Base-by-base conservation (phyloP, 2,888 invertebrate genomes). In the Melanotus villosus region DNA sequence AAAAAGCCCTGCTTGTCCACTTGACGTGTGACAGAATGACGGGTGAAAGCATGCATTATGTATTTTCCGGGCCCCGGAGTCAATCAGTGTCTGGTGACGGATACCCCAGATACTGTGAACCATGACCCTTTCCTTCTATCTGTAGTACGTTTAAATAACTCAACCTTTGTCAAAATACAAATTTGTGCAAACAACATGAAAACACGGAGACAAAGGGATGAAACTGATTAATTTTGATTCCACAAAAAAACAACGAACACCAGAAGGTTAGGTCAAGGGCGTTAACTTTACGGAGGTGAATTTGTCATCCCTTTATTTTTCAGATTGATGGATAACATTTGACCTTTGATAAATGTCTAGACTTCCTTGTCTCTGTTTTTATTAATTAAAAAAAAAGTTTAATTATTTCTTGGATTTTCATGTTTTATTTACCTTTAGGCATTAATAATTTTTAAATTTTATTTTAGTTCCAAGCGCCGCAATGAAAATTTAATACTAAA, bases 11-110 rank as follows among this genome's bases (percentile, higher is more conserved):
- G 58, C 62, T 68, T 58, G 71, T 69, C 66, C 73, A 68, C 65
- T 70, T 69, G 71, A 62, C 68, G 67, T 66, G 65, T 72, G 71
- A 74, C 75, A 75, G 73, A 47, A 71, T 72, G 74, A 71, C 73
- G 70, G 72, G 73, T 62, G 63, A 68, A 60, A 72, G 70, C 75
- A 77, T 77, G 72, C 73, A 79, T 79, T 77, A 79, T 78, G 76
- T 73, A 78, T 68, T 58, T 47, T 75, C 73, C 73, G 74, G 77
- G 78, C 71, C 73, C 77, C 77, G 73, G 76, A 77, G 78, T 78
- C 79, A 78, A 80, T 80, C 79, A 79, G 78, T 73, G 76, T 75
- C 76, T 77, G 77, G 73, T 78, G 79, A 78, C 78, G 79, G 77
- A 77, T 77, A 73, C 69, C 73, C 70, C 69, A 65, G 62, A 70